phyloP scores from a whole-genome alignment of 2,113 vertebrate genomes.

The Labrus mixtus region DNA sequence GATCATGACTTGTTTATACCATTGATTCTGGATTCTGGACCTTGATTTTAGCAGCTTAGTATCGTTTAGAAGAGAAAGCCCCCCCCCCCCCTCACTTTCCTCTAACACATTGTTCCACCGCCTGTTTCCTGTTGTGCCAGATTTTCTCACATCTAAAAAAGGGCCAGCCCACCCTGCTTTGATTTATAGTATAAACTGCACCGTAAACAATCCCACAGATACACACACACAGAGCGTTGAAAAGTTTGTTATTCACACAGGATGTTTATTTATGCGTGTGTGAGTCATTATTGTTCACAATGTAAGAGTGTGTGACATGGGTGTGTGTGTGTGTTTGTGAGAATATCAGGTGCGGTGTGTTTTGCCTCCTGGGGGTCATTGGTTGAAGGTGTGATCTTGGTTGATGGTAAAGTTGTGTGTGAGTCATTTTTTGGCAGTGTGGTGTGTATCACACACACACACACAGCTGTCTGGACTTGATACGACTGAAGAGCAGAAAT shows the following conservation, averaged over 20 bases:
- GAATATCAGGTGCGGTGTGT: constrained; percentile 50
- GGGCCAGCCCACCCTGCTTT: constrained; percentile 41
- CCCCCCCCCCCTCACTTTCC: constrained; percentile 22
- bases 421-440: constrained; percentile 76
- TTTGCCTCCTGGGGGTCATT: constrained; percentile 26
- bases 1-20: constrained; percentile 14
- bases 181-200: constrained; percentile 69
- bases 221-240: constrained; percentile 59
- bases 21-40: constrained; percentile 21
- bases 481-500: constrained; percentile 79
- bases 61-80: constrained; percentile 37
- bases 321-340: constrained; percentile 28
- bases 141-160: constrained; percentile 55
- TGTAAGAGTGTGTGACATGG: too few relatives aligned
- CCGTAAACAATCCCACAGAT: constrained; percentile 55
- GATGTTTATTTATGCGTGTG: constrained; percentile 67
- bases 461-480: constrained; percentile 80
- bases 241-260: constrained; percentile 75
- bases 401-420: constrained; percentile 60
- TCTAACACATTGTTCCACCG: constrained; percentile 66
- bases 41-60: background rate
- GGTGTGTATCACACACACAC: constrained; percentile 73
- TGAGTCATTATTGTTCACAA: constrained; percentile 65
- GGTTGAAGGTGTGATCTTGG: constrained; percentile 41
- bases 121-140: constrained; percentile 79